Conservation (phyloP, 2,797 vertebrate genomes). For the Loris lydekkerianus region DNA sequence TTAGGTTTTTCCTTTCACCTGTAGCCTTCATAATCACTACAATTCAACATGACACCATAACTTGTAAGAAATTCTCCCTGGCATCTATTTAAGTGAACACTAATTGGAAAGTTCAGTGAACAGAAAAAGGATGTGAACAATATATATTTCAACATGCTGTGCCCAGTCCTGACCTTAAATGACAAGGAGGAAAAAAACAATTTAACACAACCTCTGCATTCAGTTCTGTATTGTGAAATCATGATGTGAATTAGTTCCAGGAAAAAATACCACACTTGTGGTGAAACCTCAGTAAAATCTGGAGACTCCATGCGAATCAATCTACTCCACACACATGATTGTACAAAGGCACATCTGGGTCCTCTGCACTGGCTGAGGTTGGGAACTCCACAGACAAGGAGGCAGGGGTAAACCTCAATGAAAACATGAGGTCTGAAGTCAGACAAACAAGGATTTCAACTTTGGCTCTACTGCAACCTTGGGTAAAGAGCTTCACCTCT, state of each 20-base stretch:
- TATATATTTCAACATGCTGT: constrained; percentile 82
- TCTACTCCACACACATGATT: background rate
- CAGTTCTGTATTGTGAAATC: constrained; percentile 54
- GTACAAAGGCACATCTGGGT: background rate
- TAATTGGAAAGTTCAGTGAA: constrained; percentile 88
- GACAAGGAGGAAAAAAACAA: constrained; percentile 58
- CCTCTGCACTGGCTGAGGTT: background rate
- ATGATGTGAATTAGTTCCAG: background rate
- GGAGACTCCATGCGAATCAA: background rate
- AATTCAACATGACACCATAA: constrained; percentile 74
- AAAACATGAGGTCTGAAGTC: background rate
- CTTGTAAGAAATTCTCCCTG: constrained; percentile 82
- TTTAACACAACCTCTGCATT: constrained; percentile 52
- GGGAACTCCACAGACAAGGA: background rate
- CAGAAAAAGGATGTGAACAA: constrained; percentile 82
- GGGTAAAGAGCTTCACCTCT: background rate
- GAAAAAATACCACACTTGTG: background rate
- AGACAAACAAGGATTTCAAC: background rate
- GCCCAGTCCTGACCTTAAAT: constrained; percentile 62
- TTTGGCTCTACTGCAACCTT: background rate
- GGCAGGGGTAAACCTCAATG: background rate
- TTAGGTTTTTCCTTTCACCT: constrained; percentile 77
- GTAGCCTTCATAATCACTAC: constrained; percentile 79
- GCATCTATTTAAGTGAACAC: constrained; percentile 81
- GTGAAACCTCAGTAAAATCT: background rate